Evolutionary conservation across 2,888 invertebrate genomes (phyloP).

Genomic region (Zele albiditarsus): DNA sequence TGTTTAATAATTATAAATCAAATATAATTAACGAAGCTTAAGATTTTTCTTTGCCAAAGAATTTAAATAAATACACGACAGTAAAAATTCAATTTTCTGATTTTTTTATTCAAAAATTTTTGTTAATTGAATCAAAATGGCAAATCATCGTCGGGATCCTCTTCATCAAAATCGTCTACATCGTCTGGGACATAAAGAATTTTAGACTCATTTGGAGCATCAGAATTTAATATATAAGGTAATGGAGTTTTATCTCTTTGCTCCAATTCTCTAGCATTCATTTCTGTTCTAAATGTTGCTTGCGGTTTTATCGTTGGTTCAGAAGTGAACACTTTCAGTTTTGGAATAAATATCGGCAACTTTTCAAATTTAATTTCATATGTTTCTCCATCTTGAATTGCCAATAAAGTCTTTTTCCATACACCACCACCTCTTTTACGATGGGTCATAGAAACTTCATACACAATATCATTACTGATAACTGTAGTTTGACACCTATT

Average conservation of each 20-base stretch:
- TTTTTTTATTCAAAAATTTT: constrained; percentile 5
- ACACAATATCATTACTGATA: constrained; percentile 50
- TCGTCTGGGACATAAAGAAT: constrained; percentile 86
- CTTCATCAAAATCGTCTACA: constrained; percentile 88
- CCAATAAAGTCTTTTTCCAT: constrained; percentile 54
- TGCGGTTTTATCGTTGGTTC: constrained; percentile 51
- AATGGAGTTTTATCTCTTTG: constrained; percentile 64
- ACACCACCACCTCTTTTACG: constrained; percentile 63
- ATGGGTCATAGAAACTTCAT: constrained; percentile 55
- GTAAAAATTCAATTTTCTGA: constrained; percentile 45
- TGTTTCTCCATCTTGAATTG: constrained; percentile 59
- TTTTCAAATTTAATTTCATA: constrained; percentile 58
- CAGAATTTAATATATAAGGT: constrained; percentile 60
- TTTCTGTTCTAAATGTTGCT: constrained; percentile 66
- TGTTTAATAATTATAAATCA: background rate
- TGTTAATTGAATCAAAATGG: constrained; percentile 75
- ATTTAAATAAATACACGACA: constrained; percentile 61
- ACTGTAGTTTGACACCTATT: constrained; percentile 44
- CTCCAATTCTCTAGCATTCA: constrained; percentile 65
- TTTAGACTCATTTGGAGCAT: constrained; percentile 66
- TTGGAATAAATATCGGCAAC: constrained; percentile 36
- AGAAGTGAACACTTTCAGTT: constrained; percentile 13
- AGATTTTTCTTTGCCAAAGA: constrained; percentile 33
- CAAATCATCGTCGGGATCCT: constrained; percentile 91
- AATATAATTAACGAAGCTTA: background rate